Evolutionary conservation across 2,888 invertebrate species (phyloP), one percentile per base, ranked within the genome.

Genomic region (Argyresthia albistria): DNA sequence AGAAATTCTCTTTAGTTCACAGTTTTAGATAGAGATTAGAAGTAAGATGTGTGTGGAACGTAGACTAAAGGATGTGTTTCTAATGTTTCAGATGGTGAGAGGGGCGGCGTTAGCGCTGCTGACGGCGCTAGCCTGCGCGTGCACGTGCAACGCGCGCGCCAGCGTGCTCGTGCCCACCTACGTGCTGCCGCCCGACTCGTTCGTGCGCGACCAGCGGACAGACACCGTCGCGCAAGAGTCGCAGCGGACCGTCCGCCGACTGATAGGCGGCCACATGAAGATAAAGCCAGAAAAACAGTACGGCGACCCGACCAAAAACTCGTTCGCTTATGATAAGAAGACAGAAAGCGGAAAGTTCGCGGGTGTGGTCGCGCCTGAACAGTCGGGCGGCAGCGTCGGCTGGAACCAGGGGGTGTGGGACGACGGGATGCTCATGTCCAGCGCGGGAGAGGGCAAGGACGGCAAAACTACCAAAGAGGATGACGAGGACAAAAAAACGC

Each of bases 401-500:
- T 86, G 88, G 87, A 87, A 88, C 63, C 88, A 87, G 62, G 87
- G 86, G 59, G 75, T 90, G 61, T 90, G 91, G 90, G 91, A 91
- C 66, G 92, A 92, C 60, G 91, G 90, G 57, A 90, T 93, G 69
- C 80, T 92, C 63, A 88, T 91, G 66, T 90, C 92, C 55, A 92
- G 93, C 65, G 92, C 93, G 52, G 93, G 93, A 25, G 91, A 90
- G 57, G 93, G 93, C 7, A 92, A 91, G 62, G 89, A 88, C 8
- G 35, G n/a, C 8, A 69, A 72, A 12, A 83, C 81, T 62, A 81
- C 86, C 57, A 60, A 63, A 16, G 74, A 80, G 56, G 78, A 78
- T 67, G 93, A 93, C 57, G 95, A 95, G 58, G 92, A 93, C 35
- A 93, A 92, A 73, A 96, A 96, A 74, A 95, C 95, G 6, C 82